Base-by-base conservation (phyloP, 1,140 invertebrate genomes). In the Chymomyza costata region DNA sequence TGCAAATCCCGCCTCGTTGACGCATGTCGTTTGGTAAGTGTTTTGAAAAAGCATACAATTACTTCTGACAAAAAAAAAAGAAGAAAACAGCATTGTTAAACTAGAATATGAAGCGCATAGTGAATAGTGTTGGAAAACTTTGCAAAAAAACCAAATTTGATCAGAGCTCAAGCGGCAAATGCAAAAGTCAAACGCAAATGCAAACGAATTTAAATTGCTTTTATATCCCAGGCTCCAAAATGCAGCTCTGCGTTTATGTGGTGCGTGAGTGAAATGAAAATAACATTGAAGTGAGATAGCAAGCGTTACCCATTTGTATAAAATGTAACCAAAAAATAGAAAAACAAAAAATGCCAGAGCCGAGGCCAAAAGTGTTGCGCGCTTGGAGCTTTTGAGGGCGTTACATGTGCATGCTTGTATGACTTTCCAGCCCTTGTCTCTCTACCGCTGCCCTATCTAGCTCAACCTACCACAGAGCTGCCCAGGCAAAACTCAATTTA, bases 1-100 rank as follows among this genome's bases (percentile, higher is more conserved):
- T 49, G 92, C 94, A 34, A 96, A 96, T 86, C 94, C 94, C 1
- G 90, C 92, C 3, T 88, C 90, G 8, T 86, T 95, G 6, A 89
- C 86, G n/a, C 87, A 89, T 49, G 93, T 94, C 34, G 87, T 90
- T 74, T 96, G 94, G 94, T 95, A 89, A 91, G 88, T 87, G 30
- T 30, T 17, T 21, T 28, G 47, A 39, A 14, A 14, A 38, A 16
- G 6, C 7, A 38, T 8, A 25, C 21, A 5, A 5, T 25, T 25
- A 5, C 8, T 32, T 47, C 11, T 7, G 16, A 3, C 18, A 28
- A 39, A 28, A 39, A 30, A 15, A 14, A 45, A 43, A 54, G 11
- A 2, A 2, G 25, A 56, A 49, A 30, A 30, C 5, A 13, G 21
- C 16, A 17, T 14, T 37, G 1, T 28, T 13, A 37, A 52, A 44